Evolutionary conservation across 2,113 vertebrate species (phyloP).

Genomic region (Nanorana parkeri): DNA sequence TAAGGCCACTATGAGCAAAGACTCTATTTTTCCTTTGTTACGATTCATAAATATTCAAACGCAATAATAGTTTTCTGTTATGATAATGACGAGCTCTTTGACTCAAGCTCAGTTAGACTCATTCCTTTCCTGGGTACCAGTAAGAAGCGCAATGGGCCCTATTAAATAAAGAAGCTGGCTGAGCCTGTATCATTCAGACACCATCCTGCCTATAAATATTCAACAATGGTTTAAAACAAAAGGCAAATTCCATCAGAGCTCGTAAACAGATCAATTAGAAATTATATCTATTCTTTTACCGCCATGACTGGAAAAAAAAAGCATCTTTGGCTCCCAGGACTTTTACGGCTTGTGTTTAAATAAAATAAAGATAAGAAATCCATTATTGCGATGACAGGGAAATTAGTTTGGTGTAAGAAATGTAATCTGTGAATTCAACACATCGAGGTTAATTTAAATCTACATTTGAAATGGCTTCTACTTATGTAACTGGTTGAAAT

Average conservation of each 20-base stretch:
- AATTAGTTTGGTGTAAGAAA: constrained; percentile 60
- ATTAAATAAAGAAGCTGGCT: constrained; percentile 27
- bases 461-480: constrained; percentile 67
- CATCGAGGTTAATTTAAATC: constrained; percentile 67
- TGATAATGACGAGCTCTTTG: too few species aligned
- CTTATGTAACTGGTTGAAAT: constrained; percentile 60
- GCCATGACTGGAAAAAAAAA: neutral
- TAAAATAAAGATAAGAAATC: constrained; percentile 59
- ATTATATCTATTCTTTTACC: constrained; percentile 52
- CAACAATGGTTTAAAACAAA: constrained; percentile 54
- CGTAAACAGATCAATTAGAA: constrained; percentile 58
- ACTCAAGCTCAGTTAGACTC: too few species aligned
- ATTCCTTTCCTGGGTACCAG: neutral
- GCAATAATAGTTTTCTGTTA: too few species aligned
- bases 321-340: neutral
- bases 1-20: too few species aligned
- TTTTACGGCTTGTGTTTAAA: constrained; percentile 51
- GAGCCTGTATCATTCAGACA: constrained; percentile 14
- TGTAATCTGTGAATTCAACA: constrained; percentile 62
- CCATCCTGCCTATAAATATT: constrained; percentile 17
- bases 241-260: constrained; percentile 43
- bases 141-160: neutral
- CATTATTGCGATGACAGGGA: constrained; percentile 60
- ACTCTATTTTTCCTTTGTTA: too few species aligned
- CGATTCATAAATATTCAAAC: too few species aligned